Evolutionary conservation across 1,140 invertebrate species (phyloP).

Genomic region (Eurosta solidaginis): DNA sequence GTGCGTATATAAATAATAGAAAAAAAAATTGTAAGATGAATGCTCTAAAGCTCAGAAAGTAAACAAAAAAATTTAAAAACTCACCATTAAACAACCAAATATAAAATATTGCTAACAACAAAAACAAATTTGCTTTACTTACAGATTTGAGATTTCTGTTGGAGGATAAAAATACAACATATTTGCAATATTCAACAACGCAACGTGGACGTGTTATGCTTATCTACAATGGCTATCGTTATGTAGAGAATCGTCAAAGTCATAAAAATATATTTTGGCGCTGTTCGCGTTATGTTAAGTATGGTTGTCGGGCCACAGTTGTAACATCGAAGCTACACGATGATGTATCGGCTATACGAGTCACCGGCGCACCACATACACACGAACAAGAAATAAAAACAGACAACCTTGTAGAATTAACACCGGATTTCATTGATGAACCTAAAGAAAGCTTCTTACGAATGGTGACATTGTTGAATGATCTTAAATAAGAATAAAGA

Average conservation of each 20-base stretch:
- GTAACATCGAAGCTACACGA: conserved; percentile 53
- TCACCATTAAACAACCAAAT: not conserved
- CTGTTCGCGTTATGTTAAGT: conserved; percentile 57
- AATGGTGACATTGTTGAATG: conserved; percentile 32
- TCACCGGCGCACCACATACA: conserved; percentile 53
- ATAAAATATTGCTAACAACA: too few relatives aligned
- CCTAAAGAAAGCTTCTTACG: conserved; percentile 30
- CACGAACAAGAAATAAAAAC: conserved; percentile 51
- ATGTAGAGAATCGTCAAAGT: conserved; percentile 57
- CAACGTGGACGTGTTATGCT: conserved; percentile 56
- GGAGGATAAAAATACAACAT: conserved; percentile 47
- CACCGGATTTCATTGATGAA: conserved; percentile 49
- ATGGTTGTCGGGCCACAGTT: conserved; percentile 52
- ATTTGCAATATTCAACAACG: conserved; percentile 51
- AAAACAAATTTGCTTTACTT: conserved; percentile 28
- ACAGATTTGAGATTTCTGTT: conserved; percentile 49
- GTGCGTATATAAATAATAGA: too few relatives aligned
- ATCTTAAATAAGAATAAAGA: conserved; percentile 20
- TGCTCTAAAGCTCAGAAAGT: too few relatives aligned
- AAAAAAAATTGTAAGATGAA: too few relatives aligned
- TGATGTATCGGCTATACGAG: conserved; percentile 43
- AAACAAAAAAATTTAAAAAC: not conserved
- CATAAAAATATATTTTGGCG: conserved; percentile 58
- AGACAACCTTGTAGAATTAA: conserved; percentile 44
- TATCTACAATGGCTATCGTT: conserved; percentile 55